Base-by-base conservation (phyloP, 2,797 vertebrate genomes). In the Falco rusticolus region DNA sequence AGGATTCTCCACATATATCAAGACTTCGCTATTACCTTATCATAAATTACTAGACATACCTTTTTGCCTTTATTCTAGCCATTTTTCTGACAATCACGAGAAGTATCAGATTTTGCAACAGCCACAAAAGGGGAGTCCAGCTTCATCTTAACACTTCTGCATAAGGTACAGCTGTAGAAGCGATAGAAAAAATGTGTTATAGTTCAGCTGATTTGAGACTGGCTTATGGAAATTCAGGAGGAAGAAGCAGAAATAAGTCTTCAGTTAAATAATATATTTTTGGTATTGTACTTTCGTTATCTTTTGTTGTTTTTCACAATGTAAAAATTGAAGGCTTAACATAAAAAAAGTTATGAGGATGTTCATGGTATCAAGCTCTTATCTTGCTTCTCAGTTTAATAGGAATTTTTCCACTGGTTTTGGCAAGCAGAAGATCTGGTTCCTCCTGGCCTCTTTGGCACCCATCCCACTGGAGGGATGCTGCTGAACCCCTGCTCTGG, bases 101-200 rank as follows among this genome's bases (percentile, higher is more conserved):
- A 95, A 72, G 8, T 69, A 81, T 48, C 85, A 96, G 63, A 85
- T 97, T 89, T 95, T 97, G n/a, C 94, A 97, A 56, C 47, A 97
- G 65, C 79, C 96, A 80, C 97, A 91, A 93, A 97, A 91, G 84
- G 92, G 68, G 65, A 95, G 16, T 94, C 95, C 80, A 97, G 92
- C 43, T 96, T 92, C 89, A 22, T 92, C 53, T 34, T 97, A 84
- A 81, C 90, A 50, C 92, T 97, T 80, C 97, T 80, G 84, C 51
- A 71, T 57, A 95, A 97, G 50, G 72, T 17, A 29, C 53, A 34
- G 54, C 76, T 59, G 82, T 97, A 57, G 91, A 88, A 88, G 80
- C 68, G 50, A 56, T 48, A 56, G 96, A 96, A 90, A 96, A 70
- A 96, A 80, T 29, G 15, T 37, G 60, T 97, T 53, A 91, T 69